Conservation (phyloP, 2,113 vertebrate species). For the Lonchura striata region DNA sequence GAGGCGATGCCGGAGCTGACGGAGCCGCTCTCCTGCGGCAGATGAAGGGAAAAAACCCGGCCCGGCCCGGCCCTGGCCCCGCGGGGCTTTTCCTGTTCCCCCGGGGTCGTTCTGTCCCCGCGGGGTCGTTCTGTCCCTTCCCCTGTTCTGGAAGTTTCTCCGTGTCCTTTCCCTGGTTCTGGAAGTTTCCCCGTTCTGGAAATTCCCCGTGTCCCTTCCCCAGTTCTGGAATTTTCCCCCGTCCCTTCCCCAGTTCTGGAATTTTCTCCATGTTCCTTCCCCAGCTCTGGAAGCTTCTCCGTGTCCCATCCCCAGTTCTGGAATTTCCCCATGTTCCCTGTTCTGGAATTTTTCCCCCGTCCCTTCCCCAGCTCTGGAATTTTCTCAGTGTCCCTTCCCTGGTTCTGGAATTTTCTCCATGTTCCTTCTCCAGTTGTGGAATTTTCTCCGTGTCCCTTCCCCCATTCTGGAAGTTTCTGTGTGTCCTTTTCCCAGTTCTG, state of each 20-base stretch:
- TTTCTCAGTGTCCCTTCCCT: accelerated
- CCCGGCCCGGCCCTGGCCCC: background rate
- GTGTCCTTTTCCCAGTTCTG: accelerated
- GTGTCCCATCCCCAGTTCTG: accelerated
- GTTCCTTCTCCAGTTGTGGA: too few species aligned
- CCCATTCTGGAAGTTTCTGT: background rate
- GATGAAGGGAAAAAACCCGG: background rate
- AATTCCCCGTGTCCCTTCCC: accelerated
- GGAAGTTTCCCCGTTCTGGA: background rate
- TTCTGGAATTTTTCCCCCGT: background rate
- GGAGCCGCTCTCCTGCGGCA: background rate
- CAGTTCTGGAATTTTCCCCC: background rate
- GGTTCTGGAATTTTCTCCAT: background rate
- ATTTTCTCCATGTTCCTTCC: background rate
- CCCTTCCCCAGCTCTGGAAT: background rate
- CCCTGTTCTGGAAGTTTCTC: background rate
- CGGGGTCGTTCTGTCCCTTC: too few species aligned
- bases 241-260: background rate
- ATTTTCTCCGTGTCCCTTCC: background rate
- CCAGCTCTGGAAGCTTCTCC: background rate
- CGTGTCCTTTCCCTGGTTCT: background rate
- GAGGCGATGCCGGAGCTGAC: conserved; percentile 1
- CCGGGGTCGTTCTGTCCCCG: background rate
- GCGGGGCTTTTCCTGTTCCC: too few species aligned
- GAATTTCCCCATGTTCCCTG: background rate